A percentile compares a stretch with the other conserved stretches of the same genome.
Conservation (phyloP, 2,888 invertebrate species). For the Tipula unca region DNA sequence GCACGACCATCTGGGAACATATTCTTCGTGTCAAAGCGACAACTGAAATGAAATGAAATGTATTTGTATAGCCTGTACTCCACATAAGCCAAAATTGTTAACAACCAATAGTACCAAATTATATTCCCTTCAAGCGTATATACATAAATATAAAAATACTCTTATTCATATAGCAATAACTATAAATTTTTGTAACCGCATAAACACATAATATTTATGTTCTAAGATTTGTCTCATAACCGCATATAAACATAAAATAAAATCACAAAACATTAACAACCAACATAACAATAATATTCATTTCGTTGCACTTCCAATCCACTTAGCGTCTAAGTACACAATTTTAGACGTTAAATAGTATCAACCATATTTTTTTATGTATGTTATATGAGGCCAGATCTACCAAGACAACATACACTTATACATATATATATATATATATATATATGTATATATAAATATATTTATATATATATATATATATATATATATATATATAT, state of each 20-base stretch:
- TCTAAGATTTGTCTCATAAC: not conserved
- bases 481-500: not conserved
- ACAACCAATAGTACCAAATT: too few species aligned
- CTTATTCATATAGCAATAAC: not conserved
- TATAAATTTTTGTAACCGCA: not conserved
- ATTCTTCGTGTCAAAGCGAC: too few species aligned
- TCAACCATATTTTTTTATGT: not conserved
- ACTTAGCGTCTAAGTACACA: not conserved
- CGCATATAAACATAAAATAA: not conserved
- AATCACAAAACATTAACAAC: not conserved
- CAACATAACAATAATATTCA: not conserved
- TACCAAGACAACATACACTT: not conserved
- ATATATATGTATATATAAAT: too few species aligned
- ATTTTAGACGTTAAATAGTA: too few species aligned
- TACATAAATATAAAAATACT: too few species aligned
- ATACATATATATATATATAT: not conserved
- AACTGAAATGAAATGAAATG: too few species aligned
- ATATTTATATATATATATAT: not conserved
- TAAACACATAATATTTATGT: not conserved
- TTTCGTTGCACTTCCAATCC: not conserved
- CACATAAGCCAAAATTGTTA: too few species aligned
- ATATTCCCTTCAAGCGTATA: too few species aligned
- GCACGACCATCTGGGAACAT: too few species aligned
- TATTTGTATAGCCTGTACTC: too few species aligned
- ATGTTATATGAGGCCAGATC: not conserved